Percentiles rank a stretch among this genome's conserved stretches.
Conservation (phyloP, 2,888 invertebrate species). For the Bimastos eiseni region DNA sequence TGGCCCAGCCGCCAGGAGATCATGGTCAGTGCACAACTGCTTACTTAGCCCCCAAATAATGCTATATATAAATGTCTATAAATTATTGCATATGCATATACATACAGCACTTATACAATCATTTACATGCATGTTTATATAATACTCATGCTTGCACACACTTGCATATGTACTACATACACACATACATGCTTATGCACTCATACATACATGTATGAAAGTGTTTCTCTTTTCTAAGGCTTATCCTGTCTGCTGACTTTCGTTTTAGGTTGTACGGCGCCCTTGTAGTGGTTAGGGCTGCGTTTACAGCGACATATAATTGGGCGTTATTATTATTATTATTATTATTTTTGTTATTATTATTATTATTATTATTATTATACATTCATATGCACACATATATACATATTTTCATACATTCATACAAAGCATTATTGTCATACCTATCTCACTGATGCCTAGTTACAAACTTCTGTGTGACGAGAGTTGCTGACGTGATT, state of each 20-base stretch:
- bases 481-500: neutral
- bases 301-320: no score
- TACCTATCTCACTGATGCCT: no score
- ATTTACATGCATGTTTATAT: neutral
- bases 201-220: neutral
- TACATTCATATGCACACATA: neutral
- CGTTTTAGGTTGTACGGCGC: no score
- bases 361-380: no score
- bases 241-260: no score
- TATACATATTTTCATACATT: neutral
- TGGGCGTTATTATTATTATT: no score
- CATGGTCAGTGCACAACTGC: constrained; percentile 65
- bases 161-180: no score
- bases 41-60: neutral
- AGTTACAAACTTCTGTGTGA: neutral
- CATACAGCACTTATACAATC: no score
- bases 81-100: neutral
- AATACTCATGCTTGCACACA: neutral
- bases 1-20: constrained; percentile 93
- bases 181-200: neutral
- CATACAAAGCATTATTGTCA: neutral
- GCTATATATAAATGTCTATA: neutral
- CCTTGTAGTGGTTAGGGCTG: no score
- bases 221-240: no score
- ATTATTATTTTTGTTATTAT: no score